Evolutionary conservation across 2,888 invertebrate species (phyloP).

Genomic region (Drosophila picticornis): DNA sequence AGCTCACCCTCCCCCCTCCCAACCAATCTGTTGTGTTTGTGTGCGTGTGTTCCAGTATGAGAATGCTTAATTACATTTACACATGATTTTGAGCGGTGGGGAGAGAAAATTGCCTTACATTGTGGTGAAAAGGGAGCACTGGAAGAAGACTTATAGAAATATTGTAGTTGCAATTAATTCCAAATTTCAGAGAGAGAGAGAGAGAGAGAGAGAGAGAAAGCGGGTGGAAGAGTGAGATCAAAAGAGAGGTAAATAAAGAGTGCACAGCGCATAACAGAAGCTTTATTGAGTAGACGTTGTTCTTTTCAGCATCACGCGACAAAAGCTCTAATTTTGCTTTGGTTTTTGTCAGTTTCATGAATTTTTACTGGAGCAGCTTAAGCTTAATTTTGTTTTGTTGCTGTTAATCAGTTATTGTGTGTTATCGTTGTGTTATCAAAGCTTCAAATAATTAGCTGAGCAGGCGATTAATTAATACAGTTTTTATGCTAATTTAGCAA

Average conservation of each 20-base stretch:
- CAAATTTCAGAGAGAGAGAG: neutral
- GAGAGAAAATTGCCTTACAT: constrained; percentile 20
- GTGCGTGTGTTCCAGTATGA: constrained; percentile 18
- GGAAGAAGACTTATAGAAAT: constrained; percentile 13
- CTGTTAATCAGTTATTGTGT: neutral
- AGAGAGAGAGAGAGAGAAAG: neutral
- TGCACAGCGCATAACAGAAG: neutral
- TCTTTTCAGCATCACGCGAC: too few relatives aligned
- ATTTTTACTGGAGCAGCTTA: neutral
- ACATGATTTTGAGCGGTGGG: constrained; percentile 41
- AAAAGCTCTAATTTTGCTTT: neutral
- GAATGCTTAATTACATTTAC: constrained; percentile 77
- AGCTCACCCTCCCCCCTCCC: neutral
- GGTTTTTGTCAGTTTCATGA: neutral
- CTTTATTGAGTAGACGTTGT: neutral
- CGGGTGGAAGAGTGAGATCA: neutral
- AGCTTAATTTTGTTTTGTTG: neutral
- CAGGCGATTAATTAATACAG: neutral
- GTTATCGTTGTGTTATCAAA: neutral
- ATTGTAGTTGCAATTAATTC: constrained; percentile 23
- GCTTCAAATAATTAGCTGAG: neutral
- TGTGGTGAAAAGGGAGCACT: constrained; percentile 12
- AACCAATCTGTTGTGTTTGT: constrained; percentile 10
- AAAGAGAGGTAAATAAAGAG: neutral
- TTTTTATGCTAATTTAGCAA: neutral